Evolutionary conservation across 2,888 invertebrate genomes (phyloP), one percentile per base, ranked within the genome.

Genomic region (Thumatha senex): DNA sequence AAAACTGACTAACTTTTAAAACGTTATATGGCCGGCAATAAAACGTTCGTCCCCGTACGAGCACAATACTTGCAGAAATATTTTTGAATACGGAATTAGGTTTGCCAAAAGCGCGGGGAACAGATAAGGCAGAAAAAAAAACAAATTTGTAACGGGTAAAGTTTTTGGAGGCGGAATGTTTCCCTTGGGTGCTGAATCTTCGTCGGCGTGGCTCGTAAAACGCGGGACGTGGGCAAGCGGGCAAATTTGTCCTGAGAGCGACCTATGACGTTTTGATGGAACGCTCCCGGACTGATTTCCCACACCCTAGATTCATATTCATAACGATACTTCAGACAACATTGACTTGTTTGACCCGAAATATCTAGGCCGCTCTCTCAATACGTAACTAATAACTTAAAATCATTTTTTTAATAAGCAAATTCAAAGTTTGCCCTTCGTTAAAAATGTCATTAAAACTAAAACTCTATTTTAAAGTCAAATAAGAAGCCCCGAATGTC

Each of bases 31-130:
- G 85, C 68, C 83, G 80, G 89, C 81, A 83, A 91, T 91, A 91
- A 91, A 91, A 89, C 84, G 88, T 83, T 84, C 82, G 83, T 80
- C 84, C 79, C 74, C 83, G 86, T 89, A 86, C 89, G 83, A 87
- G 82, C 83, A 91, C 91, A 90, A 91, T 90, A 90, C 90, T 89
- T 84, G 90, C 86, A 86, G 86, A 90, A 89, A 91, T 90, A 91
- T 91, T 91, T 91, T 91, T 91, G 91, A 91, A 91, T 91, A 91
- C 91, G 83, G 89, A 91, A 91, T 91, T 91, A 91, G 91, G 91
- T 90, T 88, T 86, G 89, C 83, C 89, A 88, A 90, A 89, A 85
- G 84, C 84, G 89, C 89, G 89, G 88, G 89, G 85, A 82, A 86
- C 89, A 90, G 89, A 90, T 89, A 91, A 89, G 89, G 89, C 88